Evolutionary conservation across 2,888 invertebrate species (phyloP), one percentile per base, ranked within the genome.

Genomic region (Drosophila histrio): DNA sequence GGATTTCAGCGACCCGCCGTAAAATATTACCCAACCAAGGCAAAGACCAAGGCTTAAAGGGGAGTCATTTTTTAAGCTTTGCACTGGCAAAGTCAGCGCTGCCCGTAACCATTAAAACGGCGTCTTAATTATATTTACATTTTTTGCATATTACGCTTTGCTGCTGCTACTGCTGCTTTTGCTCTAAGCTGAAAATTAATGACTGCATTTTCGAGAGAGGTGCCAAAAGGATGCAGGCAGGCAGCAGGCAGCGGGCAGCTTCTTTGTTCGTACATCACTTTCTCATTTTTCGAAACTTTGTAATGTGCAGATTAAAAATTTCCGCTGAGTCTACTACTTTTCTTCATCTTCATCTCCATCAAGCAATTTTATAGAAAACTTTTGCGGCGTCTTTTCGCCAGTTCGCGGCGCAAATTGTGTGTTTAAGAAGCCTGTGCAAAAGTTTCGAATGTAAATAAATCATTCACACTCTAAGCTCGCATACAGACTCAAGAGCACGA

Each of bases 291-390:
- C 19, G 39, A 46, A 87, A 84, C 75, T 84, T 79, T 79, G 66
- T 79, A 81, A 87, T 87, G 78, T 75, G 70, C 76, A 79, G 75
- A 84, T 84, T 87, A 87, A 81, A 72, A 73, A 78, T 73, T 82
- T 78, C 58, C 70, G 80, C 79, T 68, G 77, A 84, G 67, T 76
- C 71, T 78, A 79, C 75, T 53, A 77, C 72, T 79, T 81, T 65
- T 53, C 39, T 28, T 28, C 15, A 17, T 28, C 38, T 39, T 30
- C 11, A n/a, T 7, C 34, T 41, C 36, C 24, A 11, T 50, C 8
- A 34, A 17, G 43, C 30, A 30, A n/a, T 47, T 34, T 61, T 52
- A 64, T 57, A 46, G 36, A 30, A 77, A 83, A 80, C 66, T 79
- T 74, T 67, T 65, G 49, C 34, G 63, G 58, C 62, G 54, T 57